Conservation (phyloP, 2,888 invertebrate genomes). For the Pachydiplax longipennis region DNA sequence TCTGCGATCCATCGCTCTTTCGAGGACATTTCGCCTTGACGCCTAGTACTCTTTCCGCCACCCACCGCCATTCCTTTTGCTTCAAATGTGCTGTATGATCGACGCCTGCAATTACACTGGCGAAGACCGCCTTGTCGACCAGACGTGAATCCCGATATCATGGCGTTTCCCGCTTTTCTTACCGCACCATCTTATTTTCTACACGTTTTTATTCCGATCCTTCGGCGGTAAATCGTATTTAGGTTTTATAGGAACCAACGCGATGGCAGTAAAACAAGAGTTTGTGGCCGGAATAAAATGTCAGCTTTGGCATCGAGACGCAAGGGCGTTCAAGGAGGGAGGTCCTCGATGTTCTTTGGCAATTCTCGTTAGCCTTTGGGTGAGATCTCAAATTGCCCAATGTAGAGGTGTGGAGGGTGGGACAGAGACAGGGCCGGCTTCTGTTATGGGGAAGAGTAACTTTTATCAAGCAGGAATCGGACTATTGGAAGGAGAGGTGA, state of each 20-base stretch:
- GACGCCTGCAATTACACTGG: no score
- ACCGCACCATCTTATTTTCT: not conserved
- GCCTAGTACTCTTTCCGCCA: not conserved
- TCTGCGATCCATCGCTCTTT: not conserved
- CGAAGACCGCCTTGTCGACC: no score
- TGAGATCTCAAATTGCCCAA: not conserved
- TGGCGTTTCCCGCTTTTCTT: not conserved
- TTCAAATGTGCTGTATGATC: not conserved
- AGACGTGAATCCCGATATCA: not conserved
- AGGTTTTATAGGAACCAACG: not conserved
- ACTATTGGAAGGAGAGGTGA: no score
- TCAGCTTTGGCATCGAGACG: not conserved
- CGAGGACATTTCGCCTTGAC: not conserved
- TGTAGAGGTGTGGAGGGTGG: not conserved
- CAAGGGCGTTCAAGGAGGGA: not conserved
- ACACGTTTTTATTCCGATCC: not conserved
- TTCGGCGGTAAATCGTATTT: not conserved
- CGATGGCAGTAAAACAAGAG: not conserved
- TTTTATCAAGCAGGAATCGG: no score
- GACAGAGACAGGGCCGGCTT: not conserved
- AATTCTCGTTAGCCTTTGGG: not conserved
- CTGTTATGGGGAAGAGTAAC: not conserved
- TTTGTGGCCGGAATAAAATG: not conserved
- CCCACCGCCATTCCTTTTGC: not conserved
- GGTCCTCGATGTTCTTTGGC: not conserved